phyloP scores from a whole-genome alignment of 2,113 vertebrate genomes.

The Cranoglanis bouderius region DNA sequence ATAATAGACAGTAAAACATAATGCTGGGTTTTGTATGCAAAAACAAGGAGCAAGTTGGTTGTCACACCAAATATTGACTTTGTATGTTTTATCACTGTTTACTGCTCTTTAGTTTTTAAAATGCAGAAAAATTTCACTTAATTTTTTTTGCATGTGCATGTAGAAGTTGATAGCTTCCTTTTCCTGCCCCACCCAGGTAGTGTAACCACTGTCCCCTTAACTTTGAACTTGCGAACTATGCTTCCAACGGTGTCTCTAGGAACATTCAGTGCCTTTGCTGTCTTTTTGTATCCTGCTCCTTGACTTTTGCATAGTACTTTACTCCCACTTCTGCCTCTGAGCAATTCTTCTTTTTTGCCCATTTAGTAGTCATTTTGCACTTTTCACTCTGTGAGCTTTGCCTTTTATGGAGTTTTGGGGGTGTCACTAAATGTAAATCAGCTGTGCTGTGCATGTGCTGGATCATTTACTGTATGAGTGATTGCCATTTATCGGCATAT shows the following conservation, averaged over 20 bases:
- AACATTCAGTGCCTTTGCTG: no score
- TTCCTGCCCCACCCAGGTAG: no score
- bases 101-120: neutral
- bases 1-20: neutral
- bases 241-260: no score
- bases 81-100: no score
- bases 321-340: neutral
- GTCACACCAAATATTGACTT: neutral
- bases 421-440: neutral
- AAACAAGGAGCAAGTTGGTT: neutral
- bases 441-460: neutral
- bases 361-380: neutral
- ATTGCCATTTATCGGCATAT: neutral
- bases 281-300: no score
- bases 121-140: neutral
- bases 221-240: no score
- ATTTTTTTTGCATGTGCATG: neutral
- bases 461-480: neutral
- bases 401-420: neutral
- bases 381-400: neutral
- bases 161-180: no score
- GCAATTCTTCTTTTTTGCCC: neutral
- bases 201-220: no score
- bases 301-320: neutral
- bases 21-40: neutral